These are phyloP conservation scores for Centropus unirufus DNA, from an alignment of 2,113 vertebrate genomes.

Conservation along the genomic window DNA sequence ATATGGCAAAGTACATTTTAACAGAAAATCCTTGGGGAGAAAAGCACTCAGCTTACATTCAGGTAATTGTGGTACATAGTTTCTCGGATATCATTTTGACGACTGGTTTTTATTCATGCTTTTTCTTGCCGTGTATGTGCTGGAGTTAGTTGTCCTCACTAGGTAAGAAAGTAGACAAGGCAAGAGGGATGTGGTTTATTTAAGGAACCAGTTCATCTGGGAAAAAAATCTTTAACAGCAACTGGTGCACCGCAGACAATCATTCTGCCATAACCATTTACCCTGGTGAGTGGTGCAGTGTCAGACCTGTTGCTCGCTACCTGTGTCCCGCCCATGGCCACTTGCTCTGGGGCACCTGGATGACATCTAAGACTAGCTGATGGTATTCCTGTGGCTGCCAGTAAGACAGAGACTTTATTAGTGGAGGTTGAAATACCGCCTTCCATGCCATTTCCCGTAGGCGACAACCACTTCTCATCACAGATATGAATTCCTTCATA, in stretches of 20 bases:
- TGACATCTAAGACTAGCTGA: not conserved
- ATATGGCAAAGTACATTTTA: not conserved
- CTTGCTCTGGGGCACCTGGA: not conserved
- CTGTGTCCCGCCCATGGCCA: not conserved
- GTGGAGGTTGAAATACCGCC: not conserved
- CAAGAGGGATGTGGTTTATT: not conserved
- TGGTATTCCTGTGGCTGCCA: not conserved
- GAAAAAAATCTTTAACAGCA: not conserved
- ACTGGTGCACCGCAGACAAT: not conserved
- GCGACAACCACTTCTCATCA: not conserved
- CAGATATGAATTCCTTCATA: not conserved
- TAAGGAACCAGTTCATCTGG: not conserved
- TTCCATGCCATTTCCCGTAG: not conserved
- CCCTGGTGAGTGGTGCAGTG: not conserved
- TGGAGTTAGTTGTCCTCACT: not conserved
- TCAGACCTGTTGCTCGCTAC: not conserved
- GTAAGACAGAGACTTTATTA: not conserved
- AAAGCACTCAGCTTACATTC: not conserved
- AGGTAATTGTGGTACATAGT: not conserved
- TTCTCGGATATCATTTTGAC: not conserved
- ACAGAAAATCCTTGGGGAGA: not conserved
- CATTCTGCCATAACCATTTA: not conserved
- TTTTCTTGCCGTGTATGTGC: not conserved
- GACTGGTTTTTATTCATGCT: not conserved
- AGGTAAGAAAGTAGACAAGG: not conserved